Conservation (phyloP, 2,888 invertebrate species). For the Cecidostiba fungosa region DNA sequence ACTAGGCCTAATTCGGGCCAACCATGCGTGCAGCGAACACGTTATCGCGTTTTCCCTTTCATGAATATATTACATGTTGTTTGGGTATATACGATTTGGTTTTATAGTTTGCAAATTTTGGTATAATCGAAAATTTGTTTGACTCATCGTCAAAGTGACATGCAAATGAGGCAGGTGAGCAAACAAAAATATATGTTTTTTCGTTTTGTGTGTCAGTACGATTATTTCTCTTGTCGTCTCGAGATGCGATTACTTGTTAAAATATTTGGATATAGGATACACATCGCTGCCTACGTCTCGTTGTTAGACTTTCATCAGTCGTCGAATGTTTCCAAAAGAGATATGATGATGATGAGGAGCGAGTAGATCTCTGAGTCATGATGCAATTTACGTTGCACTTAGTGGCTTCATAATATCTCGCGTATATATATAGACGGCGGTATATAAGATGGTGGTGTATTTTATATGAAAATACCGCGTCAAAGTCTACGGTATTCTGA, state of each 20-base stretch:
- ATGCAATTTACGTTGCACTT: neutral
- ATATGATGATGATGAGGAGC: neutral
- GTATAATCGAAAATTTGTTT: neutral
- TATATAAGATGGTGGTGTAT: neutral
- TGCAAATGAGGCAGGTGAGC: too few relatives aligned
- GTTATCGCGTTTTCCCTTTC: neutral
- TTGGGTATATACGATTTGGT: too few relatives aligned
- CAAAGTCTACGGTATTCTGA: neutral
- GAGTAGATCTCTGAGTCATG: neutral
- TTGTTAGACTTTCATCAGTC: neutral
- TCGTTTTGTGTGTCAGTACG: too few relatives aligned
- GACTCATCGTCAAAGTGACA: too few relatives aligned
- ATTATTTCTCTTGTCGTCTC: too few relatives aligned
- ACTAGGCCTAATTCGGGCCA: neutral
- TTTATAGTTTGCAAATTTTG: neutral
- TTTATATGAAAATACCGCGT: neutral
- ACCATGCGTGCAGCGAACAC: slow-evolving; percentile 4
- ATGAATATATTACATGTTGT: too few relatives aligned
- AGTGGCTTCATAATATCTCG: neutral
- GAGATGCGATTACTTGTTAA: neutral
- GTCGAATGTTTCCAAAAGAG: slow-evolving; percentile 15
- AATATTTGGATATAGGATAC: neutral
- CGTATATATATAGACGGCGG: neutral
- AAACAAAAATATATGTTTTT: too few relatives aligned
- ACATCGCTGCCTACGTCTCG: too few relatives aligned